phyloP scores from a whole-genome alignment of 2,113 vertebrate species.

The Sapayoa aenigma region DNA sequence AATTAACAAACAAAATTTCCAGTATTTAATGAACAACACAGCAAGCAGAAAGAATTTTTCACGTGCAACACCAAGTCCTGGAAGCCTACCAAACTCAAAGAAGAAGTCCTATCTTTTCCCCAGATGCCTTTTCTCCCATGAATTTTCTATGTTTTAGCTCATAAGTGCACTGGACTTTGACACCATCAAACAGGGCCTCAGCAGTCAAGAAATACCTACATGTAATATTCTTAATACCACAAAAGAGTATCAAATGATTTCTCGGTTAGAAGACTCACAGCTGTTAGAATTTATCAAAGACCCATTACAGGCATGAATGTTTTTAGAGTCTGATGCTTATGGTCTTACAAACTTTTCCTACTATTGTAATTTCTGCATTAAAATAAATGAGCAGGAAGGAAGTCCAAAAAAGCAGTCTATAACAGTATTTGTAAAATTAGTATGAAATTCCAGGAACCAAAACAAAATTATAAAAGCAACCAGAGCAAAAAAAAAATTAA shows the following conservation, averaged over 20 bases:
- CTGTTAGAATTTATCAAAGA: not conserved
- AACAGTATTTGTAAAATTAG: slow-evolving; percentile 3
- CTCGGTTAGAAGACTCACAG: not conserved
- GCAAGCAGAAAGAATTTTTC: not conserved
- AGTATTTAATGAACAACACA: not conserved
- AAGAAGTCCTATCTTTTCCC: not conserved
- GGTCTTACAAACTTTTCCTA: not conserved
- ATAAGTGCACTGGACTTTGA: not conserved
- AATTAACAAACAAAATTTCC: not conserved
- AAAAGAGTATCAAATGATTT: not conserved
- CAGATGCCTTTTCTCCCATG: not conserved
- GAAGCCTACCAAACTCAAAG: not conserved
- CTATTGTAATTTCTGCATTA: not conserved
- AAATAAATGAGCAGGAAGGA: slow-evolving; percentile 14
- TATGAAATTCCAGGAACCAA: slow-evolving; percentile 1
- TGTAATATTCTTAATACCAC: not conserved
- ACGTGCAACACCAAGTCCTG: not conserved
- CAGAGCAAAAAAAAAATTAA: not conserved
- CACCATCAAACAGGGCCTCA: not conserved
- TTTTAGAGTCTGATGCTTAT: not conserved
- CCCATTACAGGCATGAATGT: not conserved
- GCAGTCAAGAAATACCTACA: not conserved
- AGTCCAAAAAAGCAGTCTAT: not conserved
- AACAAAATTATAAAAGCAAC: not conserved
- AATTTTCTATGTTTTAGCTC: not conserved